Evolutionary conservation across 2,113 vertebrate species (phyloP).

Genomic region (Danio rerio): GRCz12tu NC_133198.1:28453001-28453500

Average conservation of each 20-base stretch:
- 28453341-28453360: slow-evolving; percentile 59
- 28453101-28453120: background rate
- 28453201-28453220: slow-evolving; percentile 21
- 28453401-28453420: background rate
- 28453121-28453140: background rate
- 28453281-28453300: slow-evolving; percentile 65
- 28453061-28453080: background rate
- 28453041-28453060: background rate
- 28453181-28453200: slow-evolving; percentile 10
- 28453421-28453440: background rate
- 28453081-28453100: background rate
- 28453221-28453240: slow-evolving; percentile 44
- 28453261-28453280: slow-evolving; percentile 67
- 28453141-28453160: slow-evolving; percentile 7
- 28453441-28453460: slow-evolving; percentile 11
- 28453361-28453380: slow-evolving; percentile 50
- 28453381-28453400: background rate
- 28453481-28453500: background rate
- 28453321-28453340: slow-evolving; percentile 51
- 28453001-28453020: background rate
- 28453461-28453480: slow-evolving; percentile 29
- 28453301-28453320: slow-evolving; percentile 60
- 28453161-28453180: background rate
- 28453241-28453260: slow-evolving; percentile 61
- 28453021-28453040: background rate